Conservation (phyloP, 2,113 vertebrate genomes). For the Tauraco erythrolophus region DNA sequence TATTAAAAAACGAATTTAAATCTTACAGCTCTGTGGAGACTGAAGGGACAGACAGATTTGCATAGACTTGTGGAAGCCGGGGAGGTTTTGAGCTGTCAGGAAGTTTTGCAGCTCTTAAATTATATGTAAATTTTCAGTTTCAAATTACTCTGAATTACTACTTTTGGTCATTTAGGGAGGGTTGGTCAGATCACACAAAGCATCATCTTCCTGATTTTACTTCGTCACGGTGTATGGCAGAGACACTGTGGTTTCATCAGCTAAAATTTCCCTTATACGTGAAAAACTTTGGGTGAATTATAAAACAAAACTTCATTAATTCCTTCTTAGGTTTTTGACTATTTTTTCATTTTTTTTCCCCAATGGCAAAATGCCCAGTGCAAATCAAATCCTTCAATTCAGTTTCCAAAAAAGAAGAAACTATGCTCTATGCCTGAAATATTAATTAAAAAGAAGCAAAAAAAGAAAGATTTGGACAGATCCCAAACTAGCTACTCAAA, state of each 20-base stretch:
- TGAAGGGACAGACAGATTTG: background rate
- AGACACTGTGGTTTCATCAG: background rate
- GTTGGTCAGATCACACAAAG: background rate
- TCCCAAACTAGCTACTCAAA: slow-evolving; percentile 59
- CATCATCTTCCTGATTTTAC: background rate
- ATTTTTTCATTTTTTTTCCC: background rate
- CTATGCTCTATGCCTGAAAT: slow-evolving; percentile 28
- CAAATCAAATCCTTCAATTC: slow-evolving; percentile 27
- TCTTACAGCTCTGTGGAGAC: background rate
- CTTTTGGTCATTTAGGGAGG: background rate
- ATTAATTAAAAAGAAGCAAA: slow-evolving; percentile 41
- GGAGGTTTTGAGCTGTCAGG: background rate
- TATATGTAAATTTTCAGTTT: background rate
- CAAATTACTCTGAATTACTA: background rate
- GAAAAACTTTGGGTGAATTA: background rate
- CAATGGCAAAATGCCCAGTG: slow-evolving; percentile 18
- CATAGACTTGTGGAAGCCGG: background rate
- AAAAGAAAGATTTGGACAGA: slow-evolving; percentile 41
- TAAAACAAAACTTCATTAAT: background rate
- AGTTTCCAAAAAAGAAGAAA: slow-evolving; percentile 2
- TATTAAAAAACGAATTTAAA: background rate
- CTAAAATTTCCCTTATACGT: background rate
- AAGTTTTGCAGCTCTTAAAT: background rate
- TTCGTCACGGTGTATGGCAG: background rate
- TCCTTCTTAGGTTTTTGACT: background rate